Evolutionary conservation across 2,888 invertebrate species (phyloP), one percentile per base, ranked within the genome.

Genomic region (Ypsolopha scabrella): DNA sequence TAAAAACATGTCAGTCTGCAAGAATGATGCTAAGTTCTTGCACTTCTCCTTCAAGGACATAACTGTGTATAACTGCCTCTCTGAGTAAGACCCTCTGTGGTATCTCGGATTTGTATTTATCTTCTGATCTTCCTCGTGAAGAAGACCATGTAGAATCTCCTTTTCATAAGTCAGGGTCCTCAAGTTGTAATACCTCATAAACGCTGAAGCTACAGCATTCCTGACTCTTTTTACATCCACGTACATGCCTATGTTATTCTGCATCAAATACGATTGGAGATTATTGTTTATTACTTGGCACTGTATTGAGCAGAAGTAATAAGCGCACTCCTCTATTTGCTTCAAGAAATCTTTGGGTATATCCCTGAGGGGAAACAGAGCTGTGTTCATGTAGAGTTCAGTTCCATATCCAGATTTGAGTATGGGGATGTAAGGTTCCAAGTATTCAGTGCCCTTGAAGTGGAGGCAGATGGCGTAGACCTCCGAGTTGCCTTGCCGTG

Each of bases 401-500:
- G 79, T 73, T 41, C 87, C 80, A 81, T 90, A 71, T 61, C 78
- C 67, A 47, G 63, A 59, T 56, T 80, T 72, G 1, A 92, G 68
- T 1, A 68, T 69, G 3, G 77, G 63, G 38, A 90, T 60, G 61
- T 81, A 87, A 0, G 75, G 74, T 6, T 70, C 64, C 1, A 88
- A 57, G n/a, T 58, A 58, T 6, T 76, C 58, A 10, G 60, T 62
- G 2, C 90, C 91, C 59, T 85, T 86, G 65, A 88, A 94, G 24
- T 86, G 81, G 34, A 90, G 69, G 62, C 94, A 94, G 35, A 98
- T 83, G 0, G 96, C 88, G 68, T 98, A 98, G 0, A 94, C 90
- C 78, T 98, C 98, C 0, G 98, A 98, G 76, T 98, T 98, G 7
- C 98, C 98, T 65, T 94, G 92, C 68, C 96, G 95, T n/a, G 98